Conservation (phyloP, 1,140 invertebrate genomes). For the Apis mellifera region DNA sequence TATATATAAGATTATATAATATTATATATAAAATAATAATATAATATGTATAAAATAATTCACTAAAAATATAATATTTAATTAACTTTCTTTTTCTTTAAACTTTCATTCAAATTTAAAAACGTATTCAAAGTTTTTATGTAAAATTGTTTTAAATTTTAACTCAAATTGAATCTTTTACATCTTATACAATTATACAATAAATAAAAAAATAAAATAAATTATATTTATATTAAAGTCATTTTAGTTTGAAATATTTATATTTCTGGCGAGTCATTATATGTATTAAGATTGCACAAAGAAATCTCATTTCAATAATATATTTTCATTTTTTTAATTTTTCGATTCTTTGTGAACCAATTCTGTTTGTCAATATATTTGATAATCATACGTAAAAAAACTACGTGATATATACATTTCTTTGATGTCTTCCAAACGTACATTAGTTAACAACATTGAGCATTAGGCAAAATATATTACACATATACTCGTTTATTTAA, state of each 20-base stretch:
- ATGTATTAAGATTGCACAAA: background rate
- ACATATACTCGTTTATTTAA: conserved; percentile 43
- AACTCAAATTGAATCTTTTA: no score
- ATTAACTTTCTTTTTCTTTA: background rate
- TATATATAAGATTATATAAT: background rate
- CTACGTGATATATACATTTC: conserved; percentile 37
- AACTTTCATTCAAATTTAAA: background rate
- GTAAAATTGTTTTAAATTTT: background rate
- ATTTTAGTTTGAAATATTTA: background rate
- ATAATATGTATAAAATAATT: background rate
- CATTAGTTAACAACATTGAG: conserved; percentile 54
- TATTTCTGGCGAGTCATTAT: background rate
- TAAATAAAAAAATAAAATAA: background rate
- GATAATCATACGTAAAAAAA: conserved; percentile 32
- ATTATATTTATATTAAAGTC: background rate
- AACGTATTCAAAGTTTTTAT: background rate
- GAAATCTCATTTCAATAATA: conserved; percentile 18
- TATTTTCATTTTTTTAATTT: background rate
- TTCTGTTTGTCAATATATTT: conserved; percentile 14
- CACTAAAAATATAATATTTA: background rate
- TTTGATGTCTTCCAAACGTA: conserved; percentile 58
- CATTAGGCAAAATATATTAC: conserved; percentile 47
- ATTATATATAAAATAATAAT: background rate
- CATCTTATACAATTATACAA: background rate
- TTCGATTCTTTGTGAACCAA: background rate